A percentile compares a stretch with the other conserved stretches of the same genome.
These are phyloP conservation scores for Diarsia brunnea DNA, from an alignment of 2,888 invertebrate genomes.

Conservation along the genomic window DNA sequence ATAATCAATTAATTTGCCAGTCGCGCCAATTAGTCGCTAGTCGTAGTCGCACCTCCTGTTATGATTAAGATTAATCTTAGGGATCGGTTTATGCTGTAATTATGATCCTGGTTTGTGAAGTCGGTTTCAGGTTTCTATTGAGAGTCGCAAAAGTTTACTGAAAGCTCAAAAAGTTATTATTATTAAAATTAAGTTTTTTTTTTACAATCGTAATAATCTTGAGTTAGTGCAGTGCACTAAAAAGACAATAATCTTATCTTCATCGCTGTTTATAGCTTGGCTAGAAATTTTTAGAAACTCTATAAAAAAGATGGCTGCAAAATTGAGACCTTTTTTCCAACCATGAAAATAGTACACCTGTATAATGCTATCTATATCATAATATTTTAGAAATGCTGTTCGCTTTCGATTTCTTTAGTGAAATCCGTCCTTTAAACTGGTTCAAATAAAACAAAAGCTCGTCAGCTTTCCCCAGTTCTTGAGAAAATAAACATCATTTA, in stretches of 20 bases:
- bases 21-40: slow-evolving; percentile 82
- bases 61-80: slow-evolving; percentile 81
- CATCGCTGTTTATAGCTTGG: background rate
- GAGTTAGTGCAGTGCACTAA: background rate
- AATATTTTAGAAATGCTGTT: background rate
- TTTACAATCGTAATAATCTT: background rate
- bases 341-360: background rate
- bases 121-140: background rate
- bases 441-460: slow-evolving; percentile 29
- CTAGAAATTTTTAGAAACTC: background rate
- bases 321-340: background rate
- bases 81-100: slow-evolving; percentile 58
- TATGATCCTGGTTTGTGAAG: background rate
- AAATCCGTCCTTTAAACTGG: slow-evolving; percentile 1
- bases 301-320: background rate
- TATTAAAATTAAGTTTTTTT: background rate
- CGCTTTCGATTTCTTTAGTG: background rate
- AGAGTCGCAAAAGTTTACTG: background rate
- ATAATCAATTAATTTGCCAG: slow-evolving; percentile 82
- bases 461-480: slow-evolving; percentile 9
- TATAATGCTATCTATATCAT: background rate
- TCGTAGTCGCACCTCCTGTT: slow-evolving; percentile 80
- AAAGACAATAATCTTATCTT: background rate
- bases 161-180: background rate
- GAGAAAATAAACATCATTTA: slow-evolving; percentile 32